Evolutionary conservation across 2,888 invertebrate genomes (phyloP), one percentile per base, ranked within the genome.

Genomic region (Julus scanicus): DNA sequence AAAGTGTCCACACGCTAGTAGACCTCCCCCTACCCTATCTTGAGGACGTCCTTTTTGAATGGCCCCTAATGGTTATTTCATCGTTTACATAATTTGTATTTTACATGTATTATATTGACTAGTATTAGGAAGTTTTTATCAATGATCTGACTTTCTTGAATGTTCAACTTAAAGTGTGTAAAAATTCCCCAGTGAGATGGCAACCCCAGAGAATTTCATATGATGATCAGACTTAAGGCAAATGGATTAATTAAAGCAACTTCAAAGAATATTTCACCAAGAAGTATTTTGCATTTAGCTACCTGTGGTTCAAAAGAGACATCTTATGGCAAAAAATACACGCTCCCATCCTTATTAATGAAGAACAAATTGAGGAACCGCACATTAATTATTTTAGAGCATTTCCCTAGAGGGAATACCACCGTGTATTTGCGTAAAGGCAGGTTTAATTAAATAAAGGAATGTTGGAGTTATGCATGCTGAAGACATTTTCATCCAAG

Each of bases 401-500:
- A 20, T 17, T 63, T 63, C 20, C 63, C 1, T 20, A 20, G 57
- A 8, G 63, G 63, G 20, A 63, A 20, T 20, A 6, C 17, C 20
- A 20, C 63, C 20, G 63, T 20, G 63, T 63, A 63, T 63, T 63
- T 63, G 63, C 63, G 20, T 63, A 63, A 63, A 13, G 49, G 49
- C 49, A 49, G 63, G 6, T 63, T 63, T 63, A 63, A 63, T 63
- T 63, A 63, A 63, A 63, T 63, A n/a, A 63, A 63, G n/a, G 63
- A 20, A 63, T n/a, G 20, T 17, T 20, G 20, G 63, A 63, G 6
- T 20, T 63, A 63, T 20, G 63, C n/a, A 20, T 20, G 8, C 63
- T 20, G 5, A 63, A 20, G 20, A 63, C 20, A 63, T 63, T 63
- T 63, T 63, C 63, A 20, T 20, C 20, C 8, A 63, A 63, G 5